These are phyloP conservation scores for Larimichthys polyactis DNA, from an alignment of 2,113 vertebrate species.

Conservation along the genomic window DNA sequence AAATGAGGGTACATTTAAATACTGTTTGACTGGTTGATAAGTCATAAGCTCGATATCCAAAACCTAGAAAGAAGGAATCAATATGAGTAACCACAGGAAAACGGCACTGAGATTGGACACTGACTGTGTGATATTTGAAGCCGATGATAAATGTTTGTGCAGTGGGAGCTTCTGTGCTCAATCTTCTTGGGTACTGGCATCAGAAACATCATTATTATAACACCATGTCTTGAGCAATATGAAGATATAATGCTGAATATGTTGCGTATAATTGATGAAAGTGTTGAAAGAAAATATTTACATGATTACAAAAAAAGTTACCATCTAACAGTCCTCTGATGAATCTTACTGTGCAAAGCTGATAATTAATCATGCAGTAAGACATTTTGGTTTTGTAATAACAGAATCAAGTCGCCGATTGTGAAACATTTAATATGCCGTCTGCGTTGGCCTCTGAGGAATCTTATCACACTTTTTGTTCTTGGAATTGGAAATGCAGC, in stretches of 20 bases:
- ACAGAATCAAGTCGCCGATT: not conserved
- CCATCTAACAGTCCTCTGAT: not conserved
- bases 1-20: not conserved
- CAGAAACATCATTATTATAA: not conserved
- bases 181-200: not conserved
- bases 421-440: not conserved
- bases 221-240: not conserved
- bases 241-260: not conserved
- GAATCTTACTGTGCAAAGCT: not conserved
- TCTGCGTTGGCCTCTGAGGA: not conserved
- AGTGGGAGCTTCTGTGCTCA: not conserved
- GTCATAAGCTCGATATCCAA: not conserved
- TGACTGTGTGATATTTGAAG: not conserved
- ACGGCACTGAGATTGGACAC: not conserved
- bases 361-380: not conserved
- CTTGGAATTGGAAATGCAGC: constrained; percentile 45
- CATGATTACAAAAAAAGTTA: not conserved
- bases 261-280: not conserved
- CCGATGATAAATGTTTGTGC: not conserved
- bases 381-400: constrained; percentile 4
- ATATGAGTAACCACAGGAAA: not conserved
- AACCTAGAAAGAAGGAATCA: not conserved
- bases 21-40: not conserved
- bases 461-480: constrained; percentile 9
- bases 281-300: not conserved